Conservation (phyloP, 2,113 vertebrate species). For the Daubentonia madagascariensis region DNA sequence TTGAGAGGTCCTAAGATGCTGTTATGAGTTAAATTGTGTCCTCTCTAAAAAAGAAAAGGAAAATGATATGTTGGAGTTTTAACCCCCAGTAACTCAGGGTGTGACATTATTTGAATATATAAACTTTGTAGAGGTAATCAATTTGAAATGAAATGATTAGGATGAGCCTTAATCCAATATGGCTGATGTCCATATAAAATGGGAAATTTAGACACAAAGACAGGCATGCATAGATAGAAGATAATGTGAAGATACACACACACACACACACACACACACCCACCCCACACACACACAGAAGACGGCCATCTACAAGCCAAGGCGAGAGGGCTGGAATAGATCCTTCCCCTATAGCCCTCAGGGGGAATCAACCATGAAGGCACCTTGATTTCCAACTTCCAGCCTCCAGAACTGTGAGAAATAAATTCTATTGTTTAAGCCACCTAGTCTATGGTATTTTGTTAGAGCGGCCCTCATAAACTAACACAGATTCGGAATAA, state of each 20-base stretch:
- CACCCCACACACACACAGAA: background rate
- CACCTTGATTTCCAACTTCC: background rate
- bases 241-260: background rate
- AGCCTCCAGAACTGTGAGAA: background rate
- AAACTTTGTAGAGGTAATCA: background rate
- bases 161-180: background rate
- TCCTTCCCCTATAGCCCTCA: background rate
- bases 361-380: background rate
- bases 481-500: background rate
- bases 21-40: background rate
- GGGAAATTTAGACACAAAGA: background rate
- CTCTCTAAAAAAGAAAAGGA: background rate
- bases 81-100: background rate
- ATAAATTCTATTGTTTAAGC: background rate
- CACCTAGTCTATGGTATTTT: background rate
- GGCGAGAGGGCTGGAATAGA: too few species aligned
- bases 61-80: background rate
- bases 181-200: background rate
- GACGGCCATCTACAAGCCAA: background rate
- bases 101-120: background rate
- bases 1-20: background rate
- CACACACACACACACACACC: background rate
- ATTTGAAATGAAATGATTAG: background rate
- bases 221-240: background rate
- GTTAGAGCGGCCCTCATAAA: background rate